Evolutionary conservation across 2,797 vertebrate genomes (phyloP), one percentile per base, ranked within the genome.

Genomic region (Pangasius sanitwongsei): DNA sequence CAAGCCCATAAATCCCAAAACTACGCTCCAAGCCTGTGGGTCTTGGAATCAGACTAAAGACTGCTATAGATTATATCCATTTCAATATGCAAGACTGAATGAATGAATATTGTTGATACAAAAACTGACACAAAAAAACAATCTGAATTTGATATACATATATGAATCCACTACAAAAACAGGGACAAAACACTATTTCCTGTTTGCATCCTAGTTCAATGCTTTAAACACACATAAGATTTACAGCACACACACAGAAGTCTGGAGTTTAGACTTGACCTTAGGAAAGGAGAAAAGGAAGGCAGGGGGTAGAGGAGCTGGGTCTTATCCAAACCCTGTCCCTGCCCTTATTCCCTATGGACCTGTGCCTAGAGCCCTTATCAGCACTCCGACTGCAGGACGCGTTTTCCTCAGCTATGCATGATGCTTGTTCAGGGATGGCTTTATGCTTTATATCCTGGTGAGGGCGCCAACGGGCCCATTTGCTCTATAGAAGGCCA

Each of bases 401-500:
- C 7, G 25, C 7, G 8, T 16, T 80, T 11, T 80, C 50, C 25
- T 83, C 25, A 65, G 3, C 48, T 20, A 67, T 50, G 41, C 50
- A 31, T 84, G 57, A 59, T 41, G 12, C 15, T 41, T 37, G 8
- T 50, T 55, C 84, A 57, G 69, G 4, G 11, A 41, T 59, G 69
- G 6, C 55, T 25, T 72, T 86, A 72, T 41, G 28, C 69, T 55
- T 28, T 53, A 25, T 70, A 48, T 55, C 84, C 84, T 57, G 84
- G 0, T 59, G 85, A 59, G 85, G 85, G 53, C 34, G 53, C 67
- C 34, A 86, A 20, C 11, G 13, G 37, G 41, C 6, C 7, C 8
- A 41, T 18, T 28, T 75, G 70, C 23, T 61, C 34, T 74, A n/a
- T 59, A 18, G 70, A 86, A 84, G 4, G 83, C 83, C 67, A 86